phyloP scores from a whole-genome alignment of 1,140 invertebrate genomes.

The Bombus soroeensis region DNA sequence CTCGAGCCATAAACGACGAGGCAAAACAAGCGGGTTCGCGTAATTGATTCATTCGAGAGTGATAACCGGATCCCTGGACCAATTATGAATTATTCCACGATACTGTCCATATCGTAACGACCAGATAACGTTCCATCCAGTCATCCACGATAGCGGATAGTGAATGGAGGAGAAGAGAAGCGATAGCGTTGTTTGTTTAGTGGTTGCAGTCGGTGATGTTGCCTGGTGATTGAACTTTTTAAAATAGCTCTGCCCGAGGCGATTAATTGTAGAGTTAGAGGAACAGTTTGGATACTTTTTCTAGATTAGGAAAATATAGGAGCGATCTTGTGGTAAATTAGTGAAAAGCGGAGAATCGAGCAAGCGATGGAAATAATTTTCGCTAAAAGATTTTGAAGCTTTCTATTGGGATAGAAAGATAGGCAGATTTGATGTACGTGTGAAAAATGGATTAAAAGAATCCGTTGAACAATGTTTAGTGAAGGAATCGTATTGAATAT shows the following conservation, averaged over 20 bases:
- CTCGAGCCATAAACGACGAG: slow-evolving; percentile 5
- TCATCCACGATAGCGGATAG: not conserved
- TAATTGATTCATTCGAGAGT: slow-evolving; percentile 60
- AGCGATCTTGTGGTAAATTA: not conserved
- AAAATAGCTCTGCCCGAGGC: not conserved
- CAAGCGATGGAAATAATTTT: not conserved
- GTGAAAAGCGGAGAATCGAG: not conserved
- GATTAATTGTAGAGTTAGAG: not conserved
- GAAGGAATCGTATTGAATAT: not conserved
- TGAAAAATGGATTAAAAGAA: too few relatives aligned
- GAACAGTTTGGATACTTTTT: too few relatives aligned
- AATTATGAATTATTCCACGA: slow-evolving; percentile 56
- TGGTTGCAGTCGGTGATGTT: not conserved
- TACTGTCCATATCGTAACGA: slow-evolving; percentile 9
- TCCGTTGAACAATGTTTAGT: not conserved
- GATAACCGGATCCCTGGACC: slow-evolving; percentile 41
- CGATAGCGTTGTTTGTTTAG: not conserved
- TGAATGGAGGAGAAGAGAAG: slow-evolving; percentile 7
- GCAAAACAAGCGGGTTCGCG: slow-evolving; percentile 46
- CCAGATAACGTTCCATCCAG: slow-evolving; percentile 4
- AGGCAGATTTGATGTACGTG: not conserved
- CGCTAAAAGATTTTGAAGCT: not conserved
- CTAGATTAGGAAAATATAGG: too few relatives aligned
- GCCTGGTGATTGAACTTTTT: not conserved
- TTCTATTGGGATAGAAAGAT: not conserved